Evolutionary conservation across 2,113 vertebrate species (phyloP).

Genomic region (Triplophysa tibetana): DNA sequence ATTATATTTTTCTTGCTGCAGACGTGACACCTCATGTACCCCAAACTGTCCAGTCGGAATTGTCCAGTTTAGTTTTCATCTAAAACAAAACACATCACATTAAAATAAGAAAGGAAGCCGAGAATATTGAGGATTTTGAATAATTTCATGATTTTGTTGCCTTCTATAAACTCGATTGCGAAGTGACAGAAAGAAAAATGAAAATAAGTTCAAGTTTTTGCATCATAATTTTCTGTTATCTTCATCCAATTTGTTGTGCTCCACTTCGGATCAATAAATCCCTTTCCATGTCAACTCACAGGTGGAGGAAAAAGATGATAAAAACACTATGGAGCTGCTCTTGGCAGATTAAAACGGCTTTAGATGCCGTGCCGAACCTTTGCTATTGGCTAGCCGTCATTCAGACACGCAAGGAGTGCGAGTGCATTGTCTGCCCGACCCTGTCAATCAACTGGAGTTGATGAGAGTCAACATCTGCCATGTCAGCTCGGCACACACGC

Average conservation of each 20-base stretch:
- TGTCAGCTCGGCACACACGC: neutral
- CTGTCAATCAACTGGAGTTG: constrained; percentile 37
- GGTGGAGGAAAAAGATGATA: constrained; percentile 23
- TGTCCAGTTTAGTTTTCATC: no score
- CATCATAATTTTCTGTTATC: no score
- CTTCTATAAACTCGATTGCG: no score
- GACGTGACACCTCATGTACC: no score
- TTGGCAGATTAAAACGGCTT: neutral
- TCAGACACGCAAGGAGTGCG: constrained; percentile 1
- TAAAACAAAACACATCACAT: no score
- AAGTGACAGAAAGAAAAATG: no score
- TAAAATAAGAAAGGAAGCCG: no score
- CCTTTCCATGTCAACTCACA: constrained; percentile 25
- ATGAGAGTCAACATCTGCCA: constrained; percentile 23
- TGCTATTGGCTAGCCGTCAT: neutral
- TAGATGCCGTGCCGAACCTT: neutral
- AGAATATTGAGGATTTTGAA: no score
- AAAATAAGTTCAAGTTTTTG: no score
- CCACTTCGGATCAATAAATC: constrained; percentile 2
- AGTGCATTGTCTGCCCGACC: neutral
- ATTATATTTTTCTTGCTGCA: no score
- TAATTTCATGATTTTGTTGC: no score
- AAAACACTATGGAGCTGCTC: neutral
- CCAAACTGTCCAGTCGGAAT: no score
- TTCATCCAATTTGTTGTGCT: constrained; percentile 11